Evolutionary conservation across 2,113 vertebrate species (phyloP).

Genomic region (Mus pahari): DNA sequence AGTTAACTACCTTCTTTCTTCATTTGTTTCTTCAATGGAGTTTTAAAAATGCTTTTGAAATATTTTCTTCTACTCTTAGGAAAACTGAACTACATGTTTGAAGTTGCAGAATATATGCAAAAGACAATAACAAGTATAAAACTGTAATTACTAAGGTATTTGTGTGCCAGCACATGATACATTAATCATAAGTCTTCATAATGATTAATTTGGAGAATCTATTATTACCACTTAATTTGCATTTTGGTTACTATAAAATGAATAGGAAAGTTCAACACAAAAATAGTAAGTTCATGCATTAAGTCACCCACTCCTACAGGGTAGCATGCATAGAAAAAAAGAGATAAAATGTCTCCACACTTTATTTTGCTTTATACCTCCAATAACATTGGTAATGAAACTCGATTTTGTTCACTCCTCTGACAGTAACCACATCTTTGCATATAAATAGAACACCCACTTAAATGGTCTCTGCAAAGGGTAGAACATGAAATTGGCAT

Average conservation of each 20-base stretch:
- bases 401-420: slow-evolving; percentile 1
- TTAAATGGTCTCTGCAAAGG: slow-evolving; percentile 30
- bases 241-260: not conserved
- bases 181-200: not conserved
- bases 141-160: not conserved
- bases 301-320: not conserved
- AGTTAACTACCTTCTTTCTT: not conserved
- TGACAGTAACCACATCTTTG: slow-evolving; percentile 14
- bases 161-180: not conserved
- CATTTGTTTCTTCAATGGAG: not conserved
- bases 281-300: not conserved
- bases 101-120: not conserved
- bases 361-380: not conserved
- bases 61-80: not conserved
- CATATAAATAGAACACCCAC: not conserved
- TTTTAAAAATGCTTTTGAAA: not conserved
- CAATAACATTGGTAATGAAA: slow-evolving; percentile 2
- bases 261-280: not conserved
- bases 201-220: not conserved
- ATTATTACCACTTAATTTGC: not conserved
- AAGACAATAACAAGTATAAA: not conserved
- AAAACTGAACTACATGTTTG: slow-evolving; percentile 27
- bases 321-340: not conserved
- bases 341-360: not conserved
- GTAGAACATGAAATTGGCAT: slow-evolving; percentile 45